Evolutionary conservation across 1,140 invertebrate genomes (phyloP).

Genomic region (Gonatopus flavifemur): DNA sequence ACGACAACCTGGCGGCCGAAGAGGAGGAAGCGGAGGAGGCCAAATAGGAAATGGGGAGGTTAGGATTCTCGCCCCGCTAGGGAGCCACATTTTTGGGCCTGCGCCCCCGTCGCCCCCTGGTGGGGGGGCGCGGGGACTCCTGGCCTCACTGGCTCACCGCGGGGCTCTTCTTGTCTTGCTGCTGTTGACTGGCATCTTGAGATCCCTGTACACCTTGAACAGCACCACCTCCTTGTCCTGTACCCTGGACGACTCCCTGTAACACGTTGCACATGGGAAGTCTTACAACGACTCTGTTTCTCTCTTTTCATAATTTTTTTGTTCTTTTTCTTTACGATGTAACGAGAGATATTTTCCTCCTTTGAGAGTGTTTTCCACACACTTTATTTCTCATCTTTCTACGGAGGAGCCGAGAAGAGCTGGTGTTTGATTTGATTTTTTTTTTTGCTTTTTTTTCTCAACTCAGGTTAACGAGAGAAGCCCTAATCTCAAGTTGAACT

Average conservation of each 20-base stretch:
- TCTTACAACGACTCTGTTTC: slow-evolving; percentile 61
- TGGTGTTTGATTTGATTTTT: slow-evolving; percentile 1
- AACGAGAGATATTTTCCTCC: too few relatives aligned
- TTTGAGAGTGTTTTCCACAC: too few relatives aligned
- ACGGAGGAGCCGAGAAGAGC: background rate
- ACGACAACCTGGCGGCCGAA: slow-evolving; percentile 29
- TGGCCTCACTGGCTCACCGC: slow-evolving; percentile 74
- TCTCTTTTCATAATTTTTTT: slow-evolving; percentile 29
- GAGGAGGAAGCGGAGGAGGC: slow-evolving; percentile 34
- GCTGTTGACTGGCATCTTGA: slow-evolving; percentile 67
- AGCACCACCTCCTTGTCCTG: slow-evolving; percentile 56
- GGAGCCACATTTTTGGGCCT: slow-evolving; percentile 60
- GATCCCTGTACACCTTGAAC: slow-evolving; percentile 59
- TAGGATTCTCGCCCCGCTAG: slow-evolving; percentile 58
- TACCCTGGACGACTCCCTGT: slow-evolving; percentile 53
- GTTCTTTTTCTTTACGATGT: too few relatives aligned
- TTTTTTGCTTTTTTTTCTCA: too few relatives aligned
- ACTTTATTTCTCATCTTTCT: too few relatives aligned
- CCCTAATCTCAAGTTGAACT: too few relatives aligned
- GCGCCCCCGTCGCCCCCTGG: slow-evolving; percentile 59
- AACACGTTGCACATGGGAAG: slow-evolving; percentile 36
- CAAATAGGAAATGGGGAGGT: slow-evolving; percentile 47
- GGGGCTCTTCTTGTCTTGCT: slow-evolving; percentile 79
- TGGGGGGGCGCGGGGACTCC: slow-evolving; percentile 60
- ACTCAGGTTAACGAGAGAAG: too few relatives aligned